A percentile compares a stretch with the other conserved stretches of the same genome.
These are phyloP conservation scores for Orussus abietinus DNA, from an alignment of 1,140 invertebrate genomes.

Conservation along the genomic window DNA sequence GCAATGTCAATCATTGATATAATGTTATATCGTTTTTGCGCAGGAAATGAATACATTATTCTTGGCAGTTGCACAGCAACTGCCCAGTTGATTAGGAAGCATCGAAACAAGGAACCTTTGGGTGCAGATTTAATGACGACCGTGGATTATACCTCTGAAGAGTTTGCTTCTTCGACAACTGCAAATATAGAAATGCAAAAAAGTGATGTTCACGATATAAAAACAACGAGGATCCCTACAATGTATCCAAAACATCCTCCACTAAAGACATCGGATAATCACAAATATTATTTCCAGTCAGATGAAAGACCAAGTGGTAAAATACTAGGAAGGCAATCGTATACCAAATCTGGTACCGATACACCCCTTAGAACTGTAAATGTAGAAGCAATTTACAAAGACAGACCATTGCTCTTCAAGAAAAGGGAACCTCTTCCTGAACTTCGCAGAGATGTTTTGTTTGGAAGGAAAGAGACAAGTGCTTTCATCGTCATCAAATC, in stretches of 20 bases:
- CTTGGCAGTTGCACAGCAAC: constrained; percentile 38
- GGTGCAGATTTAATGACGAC: not conserved
- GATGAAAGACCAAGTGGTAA: no score
- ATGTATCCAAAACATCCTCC: not conserved
- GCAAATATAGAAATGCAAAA: not conserved
- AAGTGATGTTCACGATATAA: not conserved
- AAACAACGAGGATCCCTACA: not conserved
- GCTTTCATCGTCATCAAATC: constrained; percentile 2
- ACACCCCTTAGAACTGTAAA: constrained; percentile 38
- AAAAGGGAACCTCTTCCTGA: constrained; percentile 37
- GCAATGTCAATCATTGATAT: no score
- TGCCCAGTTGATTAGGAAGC: constrained; percentile 34
- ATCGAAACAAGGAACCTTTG: constrained; percentile 19
- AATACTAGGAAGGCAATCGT: no score
- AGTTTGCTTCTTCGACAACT: not conserved
- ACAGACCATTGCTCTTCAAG: constrained; percentile 30
- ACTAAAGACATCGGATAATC: not conserved
- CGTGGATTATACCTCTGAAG: not conserved
- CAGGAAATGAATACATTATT: constrained; percentile 37
- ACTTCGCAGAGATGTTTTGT: constrained; percentile 8
- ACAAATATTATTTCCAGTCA: not conserved
- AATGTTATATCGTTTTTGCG: constrained; percentile 4
- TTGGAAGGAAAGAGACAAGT: not conserved
- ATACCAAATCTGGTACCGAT: no score
- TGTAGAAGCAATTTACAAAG: constrained; percentile 26